Evolutionary conservation across 2,888 invertebrate species (phyloP).

Genomic region (Norana najaformis): DNA sequence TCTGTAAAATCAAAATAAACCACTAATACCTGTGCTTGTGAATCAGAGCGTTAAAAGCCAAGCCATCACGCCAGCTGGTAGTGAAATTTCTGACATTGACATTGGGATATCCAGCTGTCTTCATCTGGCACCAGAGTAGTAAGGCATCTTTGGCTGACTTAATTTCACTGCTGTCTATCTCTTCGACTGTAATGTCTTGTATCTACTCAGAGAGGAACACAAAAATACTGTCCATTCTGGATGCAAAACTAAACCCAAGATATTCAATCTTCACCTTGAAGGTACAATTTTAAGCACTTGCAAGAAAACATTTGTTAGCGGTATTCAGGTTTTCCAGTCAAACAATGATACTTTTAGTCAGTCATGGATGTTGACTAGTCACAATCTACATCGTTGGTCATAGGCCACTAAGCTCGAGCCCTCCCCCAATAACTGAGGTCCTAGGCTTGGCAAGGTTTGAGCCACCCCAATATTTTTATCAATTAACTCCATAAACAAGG

Average conservation of each 20-base stretch:
- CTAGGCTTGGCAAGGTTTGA: not conserved
- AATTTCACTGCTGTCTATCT: conserved; percentile 97
- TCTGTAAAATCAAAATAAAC: too few relatives aligned
- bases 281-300: not conserved
- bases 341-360: not conserved
- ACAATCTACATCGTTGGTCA: too few relatives aligned
- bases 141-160: conserved; percentile 77
- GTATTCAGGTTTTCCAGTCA: too few relatives aligned
- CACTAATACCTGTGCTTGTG: conserved; percentile 80
- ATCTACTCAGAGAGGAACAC: not conserved
- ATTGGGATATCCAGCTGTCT: conserved; percentile 98
- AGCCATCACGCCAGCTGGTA: conserved; percentile 96
- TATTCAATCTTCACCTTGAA: not conserved
- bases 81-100: conserved; percentile 99
- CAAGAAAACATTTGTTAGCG: not conserved
- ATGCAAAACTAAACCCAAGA: not conserved
- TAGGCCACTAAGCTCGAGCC: too few relatives aligned
- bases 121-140: conserved; percentile 99
- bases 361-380: too few relatives aligned
- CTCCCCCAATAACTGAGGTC: too few relatives aligned
- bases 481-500: not conserved
- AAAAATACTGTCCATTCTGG: not conserved
- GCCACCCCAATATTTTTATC: not conserved
- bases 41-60: conserved; percentile 98
- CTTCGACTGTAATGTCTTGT: conserved; percentile 73